Base-by-base conservation (phyloP, 35 echinoderm and acorn worm species). In the Stichopus chloronotus region DNA sequence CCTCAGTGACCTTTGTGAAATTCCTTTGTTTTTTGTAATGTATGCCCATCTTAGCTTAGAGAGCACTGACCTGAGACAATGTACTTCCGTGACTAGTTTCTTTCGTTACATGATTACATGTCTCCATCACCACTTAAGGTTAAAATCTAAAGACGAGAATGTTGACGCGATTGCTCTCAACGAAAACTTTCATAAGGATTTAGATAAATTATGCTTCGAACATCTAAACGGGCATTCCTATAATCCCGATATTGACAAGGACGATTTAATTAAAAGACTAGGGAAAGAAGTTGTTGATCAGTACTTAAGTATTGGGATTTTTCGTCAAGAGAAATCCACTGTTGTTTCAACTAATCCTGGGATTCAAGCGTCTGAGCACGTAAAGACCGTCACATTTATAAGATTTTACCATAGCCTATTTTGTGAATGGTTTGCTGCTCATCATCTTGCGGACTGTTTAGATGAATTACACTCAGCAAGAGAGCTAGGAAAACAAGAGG, bases 381-480 rank as follows among this genome's bases (percentile, higher is more conserved):
- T 83, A 12, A 57, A 22, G 24, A 58, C 0, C 5, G 24, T 23
- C 0, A 53, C 12, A 10, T 5, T 22, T 55, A 0, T 83, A 12
- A 53, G 80, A 83, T 83, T 83, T 57, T 83, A 83, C 55, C 80
- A 83, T 30, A 54, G 20, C 19, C 52, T 83, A 7, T 83, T 83
- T 53, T 83, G 80, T 55, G 80, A 83, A 83, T 83, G 80, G 80
- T 83, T 55, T 83, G 80, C 80, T 55, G 80, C 80, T 56, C 80
- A 83, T 57, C 17, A 57, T 20, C 56, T 83, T 83, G 80, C 80
- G 9, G 17, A 83, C 12, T 4, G 11, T 4, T n/a, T 83, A 30
- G 5, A 55, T 57, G 12, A 25, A 13, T 81, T 25, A 25, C 78
- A 83, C 52, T 83, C 52, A 52, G 17, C 7, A 83, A 55, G 14